Conservation (phyloP, 2,797 vertebrate species). For the Scleropages formosus region DNA sequence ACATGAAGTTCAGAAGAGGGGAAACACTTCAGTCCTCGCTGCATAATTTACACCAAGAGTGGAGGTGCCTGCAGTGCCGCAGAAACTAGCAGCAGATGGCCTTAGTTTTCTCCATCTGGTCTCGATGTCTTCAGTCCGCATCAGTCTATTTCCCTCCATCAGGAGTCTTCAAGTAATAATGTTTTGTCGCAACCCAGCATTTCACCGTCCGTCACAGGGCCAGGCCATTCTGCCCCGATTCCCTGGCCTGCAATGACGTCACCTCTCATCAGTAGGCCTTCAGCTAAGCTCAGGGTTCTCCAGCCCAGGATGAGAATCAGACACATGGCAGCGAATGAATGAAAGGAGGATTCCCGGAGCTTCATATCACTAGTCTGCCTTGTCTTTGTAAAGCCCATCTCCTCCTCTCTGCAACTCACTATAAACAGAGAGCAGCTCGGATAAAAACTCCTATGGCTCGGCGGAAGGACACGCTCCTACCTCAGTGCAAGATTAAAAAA, state of each 20-base stretch:
- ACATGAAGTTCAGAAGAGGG: not conserved
- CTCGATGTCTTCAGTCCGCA: slow-evolving; percentile 61
- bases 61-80: slow-evolving; percentile 22
- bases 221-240: too few species aligned
- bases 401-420: too few species aligned
- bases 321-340: not conserved
- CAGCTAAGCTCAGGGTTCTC: too few species aligned
- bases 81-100: slow-evolving; percentile 66
- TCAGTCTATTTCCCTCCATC: slow-evolving; percentile 68
- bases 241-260: not conserved
- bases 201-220: not conserved
- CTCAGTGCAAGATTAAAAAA: too few species aligned
- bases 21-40: slow-evolving; percentile 1
- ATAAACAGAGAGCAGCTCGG: too few species aligned
- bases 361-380: too few species aligned
- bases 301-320: too few species aligned
- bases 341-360: not conserved
- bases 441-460: too few species aligned
- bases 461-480: too few species aligned
- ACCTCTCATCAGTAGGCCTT: not conserved
- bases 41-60: slow-evolving; percentile 19
- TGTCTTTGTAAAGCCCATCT: too few species aligned
- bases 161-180: slow-evolving; percentile 51
- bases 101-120: slow-evolving; percentile 76
- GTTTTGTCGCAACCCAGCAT: not conserved